Evolutionary conservation across 2,888 invertebrate genomes (phyloP), one percentile per base, ranked within the genome.

Genomic region (Cordilura impudica): DNA sequence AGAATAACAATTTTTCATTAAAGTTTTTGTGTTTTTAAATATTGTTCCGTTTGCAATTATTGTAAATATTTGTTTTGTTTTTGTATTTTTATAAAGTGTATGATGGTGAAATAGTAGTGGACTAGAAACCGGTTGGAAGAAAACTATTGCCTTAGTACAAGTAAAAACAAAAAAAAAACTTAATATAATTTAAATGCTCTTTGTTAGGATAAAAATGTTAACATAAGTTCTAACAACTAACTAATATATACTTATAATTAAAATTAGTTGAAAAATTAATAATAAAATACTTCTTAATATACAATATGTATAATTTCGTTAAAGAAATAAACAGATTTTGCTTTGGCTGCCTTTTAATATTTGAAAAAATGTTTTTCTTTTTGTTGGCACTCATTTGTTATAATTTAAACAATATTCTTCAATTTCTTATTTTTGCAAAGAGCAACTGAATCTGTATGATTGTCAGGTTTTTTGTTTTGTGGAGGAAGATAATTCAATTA

Each of bases 31-130:
- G 51, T 67, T 43, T 66, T 79, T 58, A 54, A 58, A 73, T 77
- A 80, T 77, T 80, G 80, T 80, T 80, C 80, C 80, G 69, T 77
- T 79, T 77, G 69, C 72, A 77, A 66, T 80, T 80, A 80, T 80
- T 80, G 80, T 80, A 65, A 73, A 75, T 71, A 72, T 70, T 39
- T 76, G 69, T 76, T 63, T 61, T 21, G 49, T 66, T 54, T 16
- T 70, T 29, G 6, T 31, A 45, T n/a, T 71, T 47, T 31, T 31
- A 31, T 39, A 29, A 43, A 35, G n/a, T 51, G 7, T 51, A 66
- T 39, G 8, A 29, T 72, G 51, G 66, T 72, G 61, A 73, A 58
- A 63, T 14, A 8, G 23, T 16, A 43, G 16, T n/a, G 18, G 19
- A 47, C 26, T 53, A 16, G 49, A 79, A 79, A 79, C 79, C 79